A percentile compares a stretch with the other conserved stretches of the same genome.
These are phyloP conservation scores for Xestoiulus laeticollis DNA, from an alignment of 2,888 invertebrate species.

Conservation along the genomic window DNA sequence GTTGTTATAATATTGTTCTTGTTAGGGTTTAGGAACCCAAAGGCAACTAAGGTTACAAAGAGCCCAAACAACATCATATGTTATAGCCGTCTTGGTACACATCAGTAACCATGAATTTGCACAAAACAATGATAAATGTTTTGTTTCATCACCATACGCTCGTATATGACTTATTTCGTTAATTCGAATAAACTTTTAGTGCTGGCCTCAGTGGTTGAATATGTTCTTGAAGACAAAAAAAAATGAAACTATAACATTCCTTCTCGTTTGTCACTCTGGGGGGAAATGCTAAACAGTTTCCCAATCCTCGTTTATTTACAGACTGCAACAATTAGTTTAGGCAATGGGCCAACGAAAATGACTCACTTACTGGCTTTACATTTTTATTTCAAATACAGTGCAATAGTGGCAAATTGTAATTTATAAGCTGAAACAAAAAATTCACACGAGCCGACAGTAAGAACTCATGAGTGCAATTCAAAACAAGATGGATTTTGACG, in stretches of 20 bases:
- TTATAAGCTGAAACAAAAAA: background rate
- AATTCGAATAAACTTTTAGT: background rate
- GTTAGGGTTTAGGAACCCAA: too few species aligned
- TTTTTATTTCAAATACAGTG: background rate
- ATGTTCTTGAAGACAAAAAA: too few species aligned
- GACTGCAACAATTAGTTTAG: background rate
- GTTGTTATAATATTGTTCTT: too few species aligned
- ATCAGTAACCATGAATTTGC: too few species aligned
- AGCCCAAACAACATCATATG: too few species aligned
- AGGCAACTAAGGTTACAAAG: too few species aligned
- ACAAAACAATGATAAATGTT: too few species aligned
- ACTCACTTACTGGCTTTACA: background rate
- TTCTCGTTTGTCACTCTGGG: background rate
- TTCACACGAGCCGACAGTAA: background rate
- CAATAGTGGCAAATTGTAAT: background rate
- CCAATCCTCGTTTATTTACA: background rate
- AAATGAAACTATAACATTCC: too few species aligned
- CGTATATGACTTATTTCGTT: too few species aligned
- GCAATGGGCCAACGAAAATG: background rate
- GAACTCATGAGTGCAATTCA: background rate
- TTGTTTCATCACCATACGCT: too few species aligned
- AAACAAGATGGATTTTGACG: background rate
- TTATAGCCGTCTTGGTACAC: too few species aligned
- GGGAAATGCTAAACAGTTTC: background rate
- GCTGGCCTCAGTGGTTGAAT: too few species aligned